Base-by-base conservation (phyloP, 2,797 vertebrate genomes). In the Myripristis murdjan region DNA sequence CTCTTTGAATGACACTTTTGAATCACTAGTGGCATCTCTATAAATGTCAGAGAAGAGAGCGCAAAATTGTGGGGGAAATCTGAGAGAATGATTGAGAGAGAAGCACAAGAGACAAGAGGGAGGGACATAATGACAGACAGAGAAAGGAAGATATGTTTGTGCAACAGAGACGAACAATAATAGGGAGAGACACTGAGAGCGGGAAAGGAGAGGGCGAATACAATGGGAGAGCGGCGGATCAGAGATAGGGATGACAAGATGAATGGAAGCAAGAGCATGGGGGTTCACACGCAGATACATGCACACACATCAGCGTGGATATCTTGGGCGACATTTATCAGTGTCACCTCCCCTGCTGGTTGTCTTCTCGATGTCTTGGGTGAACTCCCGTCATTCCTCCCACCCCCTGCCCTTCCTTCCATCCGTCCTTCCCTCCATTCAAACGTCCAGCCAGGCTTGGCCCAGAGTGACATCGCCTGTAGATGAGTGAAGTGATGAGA, bases 311-410 rank as follows among this genome's bases (percentile, higher is more conserved):
- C 80, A 35, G 62, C 1, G 14, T 6, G 2, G 61, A 75, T 77
- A 80, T 86, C 87, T 75, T 5, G 1, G 60, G 64, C 73, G 86
- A 84, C 80, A 82, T 90, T 88, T 75, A 86, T 89, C 85, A 71
- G 74, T 59, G 72, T 66, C 84, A 80, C 82, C 81, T 71, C 28
- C 41, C 66, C 65, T 56, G 28, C 70, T 70, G 65, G 62, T 63
- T 73, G 64, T 84, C 75, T 52, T 52, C 53, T 51, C 49, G 22
- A 69, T 48, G 51, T 87, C 70, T 78, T 49, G 23, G 44, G 60
- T 79, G 70, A 83, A 64, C 73, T 83, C 79, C 31, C 84, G 75
- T 64, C 51, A 66, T 56, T 16, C 10, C 46, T 37, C 12, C 9
- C 37, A 58, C 59, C 28, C 14, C 53, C 12, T 52, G 14, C 24